Percentiles rank a stretch among this genome's conserved stretches.
These are phyloP conservation scores for Uropsilus gracilis DNA, from an alignment of 2,113 vertebrate species.

Conservation along the genomic window DNA sequence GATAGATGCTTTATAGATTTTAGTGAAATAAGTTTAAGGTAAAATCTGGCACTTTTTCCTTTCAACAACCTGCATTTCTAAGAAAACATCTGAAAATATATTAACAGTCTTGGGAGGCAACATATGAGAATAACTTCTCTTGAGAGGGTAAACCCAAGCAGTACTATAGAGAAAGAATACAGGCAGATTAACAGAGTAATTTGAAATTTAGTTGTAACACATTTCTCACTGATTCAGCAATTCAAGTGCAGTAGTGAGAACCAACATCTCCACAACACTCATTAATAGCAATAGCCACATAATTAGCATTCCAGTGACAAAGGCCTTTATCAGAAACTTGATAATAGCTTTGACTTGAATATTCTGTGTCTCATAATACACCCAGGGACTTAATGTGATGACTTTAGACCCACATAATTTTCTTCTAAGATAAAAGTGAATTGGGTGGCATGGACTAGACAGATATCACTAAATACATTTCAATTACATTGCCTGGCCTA, in stretches of 20 bases:
- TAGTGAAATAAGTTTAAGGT: not conserved
- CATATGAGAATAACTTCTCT: not conserved
- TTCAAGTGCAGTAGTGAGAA: not conserved
- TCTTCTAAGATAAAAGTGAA: conserved; percentile 57
- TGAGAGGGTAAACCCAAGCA: not conserved
- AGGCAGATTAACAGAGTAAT: not conserved
- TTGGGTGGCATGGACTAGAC: not conserved
- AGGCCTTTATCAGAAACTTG: conserved; percentile 33
- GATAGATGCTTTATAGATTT: not conserved
- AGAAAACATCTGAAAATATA: not conserved
- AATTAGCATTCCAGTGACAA: conserved; percentile 47
- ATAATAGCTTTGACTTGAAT: conserved; percentile 43
- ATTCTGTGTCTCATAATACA: conserved; percentile 27
- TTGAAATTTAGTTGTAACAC: not conserved
- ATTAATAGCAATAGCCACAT: conserved; percentile 7
- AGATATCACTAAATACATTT: conserved; percentile 51
- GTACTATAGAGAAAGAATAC: not conserved
- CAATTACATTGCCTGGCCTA: not conserved
- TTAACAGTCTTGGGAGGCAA: not conserved
- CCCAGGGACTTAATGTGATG: conserved; percentile 43
- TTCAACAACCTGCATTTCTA: not conserved
- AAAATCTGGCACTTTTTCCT: not conserved
- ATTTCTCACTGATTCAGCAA: not conserved
- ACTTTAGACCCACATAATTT: conserved; percentile 63
- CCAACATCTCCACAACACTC: not conserved